Base-by-base conservation (phyloP, 2,888 invertebrate genomes). In the Ptilodon capucinus region DNA sequence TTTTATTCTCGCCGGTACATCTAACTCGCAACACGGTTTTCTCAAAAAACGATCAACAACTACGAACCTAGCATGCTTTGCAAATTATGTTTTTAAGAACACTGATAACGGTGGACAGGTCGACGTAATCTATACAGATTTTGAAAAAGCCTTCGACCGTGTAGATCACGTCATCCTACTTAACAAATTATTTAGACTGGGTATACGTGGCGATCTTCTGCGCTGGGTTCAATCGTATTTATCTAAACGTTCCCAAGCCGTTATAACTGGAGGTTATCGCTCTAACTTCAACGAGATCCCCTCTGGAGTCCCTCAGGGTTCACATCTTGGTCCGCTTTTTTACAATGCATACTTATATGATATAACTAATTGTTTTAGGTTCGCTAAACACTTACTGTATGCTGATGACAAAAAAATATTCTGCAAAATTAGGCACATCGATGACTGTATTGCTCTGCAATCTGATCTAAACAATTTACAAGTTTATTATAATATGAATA, bases 281-380 rank as follows among this genome's bases (percentile, higher is more conserved):
- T 57, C 53, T 0, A 42, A 56, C 28, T 54, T 50, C 21, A 44
- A 51, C 42, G 19, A 40, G 5, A 39, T 58, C 2, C 46, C 53
- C 0, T 54, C 53, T 18, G 59, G 64, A 1, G 59, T 66, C 0
- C 64, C 60, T 0, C 68, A 66, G 11, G 60, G 62, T 1, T 64
- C 63, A 1, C 55, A 57, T 30, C 40, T 63, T 1, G 56, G 63
- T 1, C 63, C 60, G 2, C 21, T 61, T 0, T 45, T 64, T 2
- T 57, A 61, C 23, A 57, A 56, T 18, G 46, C 46, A 1, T 63
- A 65, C 28, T 7, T 57, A 9, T 60, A 44, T 36, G 58, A 56
- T 30, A 51, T 60, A 16, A 23, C n/a, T n/a, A n/a, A n/a, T n/a
- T n/a, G n/a, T n/a, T n/a, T n/a, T n/a, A n/a, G n/a, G n/a, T n/a